Conservation (phyloP, 2,797 vertebrate species). For the Chromis chromis region DNA sequence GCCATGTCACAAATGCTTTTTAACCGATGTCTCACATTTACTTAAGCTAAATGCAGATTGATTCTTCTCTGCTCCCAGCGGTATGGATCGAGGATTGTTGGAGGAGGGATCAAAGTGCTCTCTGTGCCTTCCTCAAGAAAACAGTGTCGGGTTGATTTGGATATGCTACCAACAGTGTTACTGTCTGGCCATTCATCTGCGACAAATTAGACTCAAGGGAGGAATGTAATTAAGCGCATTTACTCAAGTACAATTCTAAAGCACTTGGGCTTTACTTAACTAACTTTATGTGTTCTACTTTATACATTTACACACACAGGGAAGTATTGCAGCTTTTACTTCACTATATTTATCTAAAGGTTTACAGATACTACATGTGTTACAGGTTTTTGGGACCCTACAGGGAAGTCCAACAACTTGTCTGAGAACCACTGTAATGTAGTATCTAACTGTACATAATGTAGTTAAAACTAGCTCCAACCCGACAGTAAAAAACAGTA, state of each 20-base stretch:
- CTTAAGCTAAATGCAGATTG: constrained; percentile 41
- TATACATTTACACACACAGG: not conserved
- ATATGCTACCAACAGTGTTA: constrained; percentile 8
- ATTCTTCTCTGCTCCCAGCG: constrained; percentile 21
- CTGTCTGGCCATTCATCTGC: not conserved
- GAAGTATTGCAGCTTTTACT: not conserved
- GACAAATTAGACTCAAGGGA: constrained; percentile 12
- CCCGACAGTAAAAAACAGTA: too few species aligned
- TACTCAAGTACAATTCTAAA: not conserved
- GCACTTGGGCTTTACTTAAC: too few species aligned
- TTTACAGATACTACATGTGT: too few species aligned
- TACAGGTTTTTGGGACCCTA: too few species aligned
- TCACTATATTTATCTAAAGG: not conserved
- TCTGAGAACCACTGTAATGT: too few species aligned
- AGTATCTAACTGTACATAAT: too few species aligned
- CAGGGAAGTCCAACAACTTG: too few species aligned
- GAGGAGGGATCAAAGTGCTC: constrained; percentile 27
- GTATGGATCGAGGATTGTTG: constrained; percentile 12
- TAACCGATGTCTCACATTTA: constrained; percentile 28
- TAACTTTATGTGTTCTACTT: not conserved
- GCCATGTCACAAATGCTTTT: constrained; percentile 28
- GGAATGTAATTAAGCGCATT: not conserved
- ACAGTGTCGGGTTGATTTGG: constrained; percentile 3
- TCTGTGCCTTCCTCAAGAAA: constrained; percentile 7
- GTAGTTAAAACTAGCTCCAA: too few species aligned